These are phyloP conservation scores for Perithous albicinctus DNA, from an alignment of 2,888 invertebrate species.

Conservation along the genomic window DNA sequence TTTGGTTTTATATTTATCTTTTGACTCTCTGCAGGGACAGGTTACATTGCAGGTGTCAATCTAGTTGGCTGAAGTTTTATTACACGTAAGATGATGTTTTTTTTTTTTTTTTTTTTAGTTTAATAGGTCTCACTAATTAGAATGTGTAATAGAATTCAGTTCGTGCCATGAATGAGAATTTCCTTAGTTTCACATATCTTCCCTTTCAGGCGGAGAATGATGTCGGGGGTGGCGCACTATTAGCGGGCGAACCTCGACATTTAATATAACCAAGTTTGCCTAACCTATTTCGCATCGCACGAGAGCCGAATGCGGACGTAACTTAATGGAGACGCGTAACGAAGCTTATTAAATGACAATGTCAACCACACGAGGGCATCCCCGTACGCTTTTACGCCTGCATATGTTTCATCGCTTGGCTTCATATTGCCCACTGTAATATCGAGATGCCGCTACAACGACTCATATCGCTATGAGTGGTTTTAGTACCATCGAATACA, in stretches of 20 bases:
- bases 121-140: neutral
- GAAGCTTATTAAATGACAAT: slow-evolving; percentile 70
- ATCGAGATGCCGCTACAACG: neutral
- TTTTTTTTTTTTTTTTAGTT: neutral
- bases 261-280: slow-evolving; percentile 16
- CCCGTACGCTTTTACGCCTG: neutral
- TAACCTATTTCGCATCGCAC: slow-evolving; percentile 22
- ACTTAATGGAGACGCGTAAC: slow-evolving; percentile 63
- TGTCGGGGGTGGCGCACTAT: neutral
- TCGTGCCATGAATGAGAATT: neutral
- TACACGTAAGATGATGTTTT: no score
- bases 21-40: no score
- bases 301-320: slow-evolving; percentile 38
- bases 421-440: neutral
- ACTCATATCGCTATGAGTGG: no score
- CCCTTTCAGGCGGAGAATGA: neutral
- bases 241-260: slow-evolving; percentile 29
- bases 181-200: neutral
- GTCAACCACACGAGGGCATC: slow-evolving; percentile 58
- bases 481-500: no score
- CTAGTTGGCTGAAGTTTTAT: no score
- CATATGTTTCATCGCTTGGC: neutral
- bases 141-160: neutral
- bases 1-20: no score
- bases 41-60: no score